Base-by-base conservation (phyloP, 2,113 vertebrate genomes). In the Alectura lathami region DNA sequence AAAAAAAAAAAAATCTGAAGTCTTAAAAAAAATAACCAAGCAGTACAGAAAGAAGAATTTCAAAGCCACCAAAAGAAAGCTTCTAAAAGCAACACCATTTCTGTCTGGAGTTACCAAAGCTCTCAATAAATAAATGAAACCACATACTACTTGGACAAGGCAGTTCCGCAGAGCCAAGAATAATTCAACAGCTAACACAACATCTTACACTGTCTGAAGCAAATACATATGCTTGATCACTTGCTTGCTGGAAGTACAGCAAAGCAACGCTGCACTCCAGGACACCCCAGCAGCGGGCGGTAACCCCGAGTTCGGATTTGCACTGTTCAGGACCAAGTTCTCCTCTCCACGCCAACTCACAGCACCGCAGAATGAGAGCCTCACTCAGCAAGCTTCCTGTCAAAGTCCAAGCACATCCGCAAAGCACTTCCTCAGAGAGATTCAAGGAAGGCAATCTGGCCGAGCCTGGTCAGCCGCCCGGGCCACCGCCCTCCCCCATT, bases 371-470 rank as follows among this genome's bases (percentile, higher is more conserved):
- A 82, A 40, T 0, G 0, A n/a, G 64, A 78, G 84, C 80, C 30
- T 24, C 59, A 47, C 66, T 29, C 81, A 45, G 63, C 60, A 50
- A 77, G 82, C 75, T 95, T 97, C 93, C 93, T 78, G 89, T 88
- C 82, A 63, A 63, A 73, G 82, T 83, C 82, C 82, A n/a, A 51
- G 82, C 74, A 80, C 45, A 69, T 63, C 82, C 9, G 9, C 87
- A 88, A 24, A 70, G 72, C 0, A 1, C 21, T 92, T 85, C 93
- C 95, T 89, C 5, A 6, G 14, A 34, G 86, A 42, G 57, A n/a
- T 2, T 10, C 0, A 0, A 79, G 87, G 70, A 69, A 53, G 59
- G 60, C 91, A 66, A 50, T n/a, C 63, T 9, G 53, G 66, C 32
- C 32, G 17, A 80, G 82, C 2, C 86, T 36, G 83, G 74, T 69